These are phyloP conservation scores for Cyprinella venusta DNA, from an alignment of 2,797 vertebrate species.

Conservation along the genomic window DNA sequence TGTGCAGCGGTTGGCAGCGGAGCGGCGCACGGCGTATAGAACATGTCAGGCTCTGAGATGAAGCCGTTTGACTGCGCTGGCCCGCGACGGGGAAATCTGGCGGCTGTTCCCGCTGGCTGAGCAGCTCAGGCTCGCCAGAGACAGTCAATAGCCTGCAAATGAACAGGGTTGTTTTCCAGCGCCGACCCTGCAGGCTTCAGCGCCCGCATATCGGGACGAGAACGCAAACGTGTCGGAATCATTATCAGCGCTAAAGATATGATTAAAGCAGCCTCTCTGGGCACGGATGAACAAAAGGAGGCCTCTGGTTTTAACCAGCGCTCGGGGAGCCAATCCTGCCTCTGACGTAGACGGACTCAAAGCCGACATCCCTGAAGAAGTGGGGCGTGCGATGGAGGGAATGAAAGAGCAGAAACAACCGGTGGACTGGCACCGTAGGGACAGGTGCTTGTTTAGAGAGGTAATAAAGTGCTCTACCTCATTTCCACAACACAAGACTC, in stretches of 20 bases:
- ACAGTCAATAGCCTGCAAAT: conserved; percentile 81
- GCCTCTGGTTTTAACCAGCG: conserved; percentile 41
- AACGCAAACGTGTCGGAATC: conserved; percentile 81
- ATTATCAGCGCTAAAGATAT: conserved; percentile 79
- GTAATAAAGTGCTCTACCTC: conserved; percentile 59
- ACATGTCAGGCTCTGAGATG: conserved; percentile 71
- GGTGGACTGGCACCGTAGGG: conserved; percentile 40
- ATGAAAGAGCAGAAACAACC: conserved; percentile 55
- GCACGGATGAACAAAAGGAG: conserved; percentile 23
- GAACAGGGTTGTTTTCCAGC: conserved; percentile 79
- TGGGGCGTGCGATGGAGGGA: conserved; percentile 56
- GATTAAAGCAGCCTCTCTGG: conserved; percentile 56
- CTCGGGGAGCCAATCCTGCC: conserved; percentile 48
- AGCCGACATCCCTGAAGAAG: conserved; percentile 34
- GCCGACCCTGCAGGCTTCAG: conserved; percentile 76
- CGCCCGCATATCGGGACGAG: conserved; percentile 78
- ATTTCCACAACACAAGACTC: conserved; percentile 56
- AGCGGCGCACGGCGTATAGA: conserved; percentile 57
- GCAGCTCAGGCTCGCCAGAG: conserved; percentile 79
- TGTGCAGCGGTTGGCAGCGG: conserved; percentile 53
- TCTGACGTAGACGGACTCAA: conserved; percentile 34
- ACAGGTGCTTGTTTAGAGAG: conserved; percentile 53
- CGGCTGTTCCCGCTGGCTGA: conserved; percentile 81
- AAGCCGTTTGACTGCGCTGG: conserved; percentile 73
- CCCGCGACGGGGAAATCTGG: conserved; percentile 75